phyloP scores from a whole-genome alignment of 2,113 vertebrate genomes.

The Daphoenositta chrysoptera region DNA sequence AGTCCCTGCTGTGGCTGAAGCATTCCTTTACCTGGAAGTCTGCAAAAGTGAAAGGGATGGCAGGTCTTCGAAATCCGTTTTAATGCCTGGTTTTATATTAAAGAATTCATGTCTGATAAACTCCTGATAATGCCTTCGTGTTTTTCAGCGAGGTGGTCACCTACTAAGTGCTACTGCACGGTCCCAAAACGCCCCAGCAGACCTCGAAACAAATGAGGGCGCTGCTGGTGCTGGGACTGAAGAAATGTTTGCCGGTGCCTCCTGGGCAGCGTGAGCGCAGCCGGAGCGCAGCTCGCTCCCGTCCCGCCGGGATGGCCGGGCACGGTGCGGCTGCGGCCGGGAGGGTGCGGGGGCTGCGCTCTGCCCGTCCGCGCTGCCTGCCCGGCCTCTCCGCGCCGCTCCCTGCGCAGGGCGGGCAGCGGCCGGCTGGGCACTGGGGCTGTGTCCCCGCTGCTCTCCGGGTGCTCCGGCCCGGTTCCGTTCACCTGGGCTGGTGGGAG shows the following conservation, averaged over 20 bases:
- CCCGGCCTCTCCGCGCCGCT: rapidly evolving
- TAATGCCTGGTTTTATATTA: neutral
- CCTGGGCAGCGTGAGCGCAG: rapidly evolving
- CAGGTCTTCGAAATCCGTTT: neutral
- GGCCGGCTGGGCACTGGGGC: rapidly evolving
- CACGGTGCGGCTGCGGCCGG: rapidly evolving
- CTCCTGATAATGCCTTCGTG: neutral
- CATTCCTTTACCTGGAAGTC: neutral
- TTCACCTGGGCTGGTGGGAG: rapidly evolving
- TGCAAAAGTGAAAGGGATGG: neutral
- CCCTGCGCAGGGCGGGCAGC: neutral
- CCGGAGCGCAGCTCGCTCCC: neutral
- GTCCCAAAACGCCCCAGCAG: neutral
- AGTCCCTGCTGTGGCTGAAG: neutral
- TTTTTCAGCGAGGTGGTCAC: neutral
- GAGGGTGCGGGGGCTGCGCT: neutral
- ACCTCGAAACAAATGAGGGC: rapidly evolving
- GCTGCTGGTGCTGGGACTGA: neutral
- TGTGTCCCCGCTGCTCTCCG: rapidly evolving
- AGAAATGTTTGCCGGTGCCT: neutral
- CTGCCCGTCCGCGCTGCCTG: rapidly evolving
- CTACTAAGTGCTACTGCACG: rapidly evolving
- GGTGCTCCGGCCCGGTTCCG: rapidly evolving
- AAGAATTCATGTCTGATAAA: neutral
- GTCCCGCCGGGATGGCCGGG: rapidly evolving